Conservation (phyloP, 2,888 invertebrate genomes). For the Lepidocyrtinus sp. region DNA sequence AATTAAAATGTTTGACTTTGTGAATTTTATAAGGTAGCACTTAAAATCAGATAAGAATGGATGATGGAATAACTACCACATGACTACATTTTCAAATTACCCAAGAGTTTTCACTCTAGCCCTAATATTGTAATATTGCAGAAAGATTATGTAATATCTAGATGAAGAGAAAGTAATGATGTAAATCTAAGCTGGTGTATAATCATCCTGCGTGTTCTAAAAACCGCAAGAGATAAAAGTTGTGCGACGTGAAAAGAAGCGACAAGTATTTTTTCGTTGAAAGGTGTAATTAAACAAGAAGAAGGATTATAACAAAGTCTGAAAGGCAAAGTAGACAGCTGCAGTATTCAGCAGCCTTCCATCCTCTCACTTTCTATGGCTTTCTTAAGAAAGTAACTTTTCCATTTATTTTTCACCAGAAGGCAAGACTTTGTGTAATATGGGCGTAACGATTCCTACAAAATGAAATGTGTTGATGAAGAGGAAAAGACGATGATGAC, state of each 20-base stretch:
- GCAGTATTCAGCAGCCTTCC: background rate
- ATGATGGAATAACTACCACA: too few relatives aligned
- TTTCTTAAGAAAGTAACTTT: conserved; percentile 7
- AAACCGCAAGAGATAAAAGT: conserved; percentile 20
- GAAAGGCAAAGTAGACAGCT: conserved; percentile 18
- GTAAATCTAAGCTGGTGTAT: conserved; percentile 16
- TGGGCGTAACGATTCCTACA: conserved; percentile 9
- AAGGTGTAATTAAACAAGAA: conserved; percentile 21
- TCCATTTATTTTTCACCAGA: background rate
- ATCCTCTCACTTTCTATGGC: background rate
- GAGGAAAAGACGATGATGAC: conserved; percentile 2
- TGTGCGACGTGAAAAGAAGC: conserved; percentile 18
- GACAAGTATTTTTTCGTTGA: conserved; percentile 16
- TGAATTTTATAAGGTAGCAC: too few relatives aligned
- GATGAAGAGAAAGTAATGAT: conserved; percentile 8
- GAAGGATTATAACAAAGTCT: conserved; percentile 17
- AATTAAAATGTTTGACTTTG: background rate
- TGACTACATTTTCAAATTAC: too few relatives aligned
- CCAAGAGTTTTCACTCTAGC: too few relatives aligned
- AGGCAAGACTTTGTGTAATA: conserved; percentile 5
- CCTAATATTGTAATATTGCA: too few relatives aligned
- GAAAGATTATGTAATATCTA: too few relatives aligned
- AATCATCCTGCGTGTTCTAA: conserved; percentile 6
- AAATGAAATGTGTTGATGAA: conserved; percentile 14
- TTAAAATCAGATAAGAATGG: too few relatives aligned